Conservation (phyloP, 2,888 invertebrate genomes). For the Euplagia quadripunctaria region DNA sequence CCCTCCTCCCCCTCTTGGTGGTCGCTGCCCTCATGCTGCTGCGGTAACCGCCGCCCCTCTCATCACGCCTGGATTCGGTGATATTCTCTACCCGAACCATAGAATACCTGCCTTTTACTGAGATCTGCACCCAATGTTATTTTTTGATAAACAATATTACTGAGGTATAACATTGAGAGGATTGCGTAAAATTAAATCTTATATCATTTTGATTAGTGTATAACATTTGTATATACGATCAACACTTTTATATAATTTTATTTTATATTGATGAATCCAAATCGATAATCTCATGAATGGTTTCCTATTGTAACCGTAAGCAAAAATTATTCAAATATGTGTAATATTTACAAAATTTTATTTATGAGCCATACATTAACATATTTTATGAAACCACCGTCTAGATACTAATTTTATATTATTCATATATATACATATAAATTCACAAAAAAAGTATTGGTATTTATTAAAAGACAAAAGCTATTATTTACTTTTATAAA, state of each 20-base stretch:
- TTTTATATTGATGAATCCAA: background rate
- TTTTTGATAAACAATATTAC: background rate
- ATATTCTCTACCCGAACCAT: background rate
- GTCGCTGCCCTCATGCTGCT: constrained; percentile 36
- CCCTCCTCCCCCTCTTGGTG: constrained; percentile 55
- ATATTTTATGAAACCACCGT: constrained; percentile 62
- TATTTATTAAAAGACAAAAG: background rate
- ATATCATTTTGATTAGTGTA: background rate
- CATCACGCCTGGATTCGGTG: background rate
- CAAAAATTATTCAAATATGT: background rate
- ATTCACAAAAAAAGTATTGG: background rate
- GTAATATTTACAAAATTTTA: background rate
- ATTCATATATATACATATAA: background rate
- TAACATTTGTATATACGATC: constrained; percentile 11
- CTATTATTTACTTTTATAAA: background rate
- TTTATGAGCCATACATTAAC: constrained; percentile 15
- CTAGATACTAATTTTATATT: constrained; percentile 40
- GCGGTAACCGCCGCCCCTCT: background rate
- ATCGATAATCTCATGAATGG: background rate
- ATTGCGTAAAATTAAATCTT: background rate
- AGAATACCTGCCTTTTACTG: background rate
- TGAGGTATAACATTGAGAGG: background rate
- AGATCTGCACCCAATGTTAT: background rate
- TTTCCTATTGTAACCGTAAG: background rate
- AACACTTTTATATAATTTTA: background rate